phyloP scores from a whole-genome alignment of 1,140 invertebrate genomes.

The Meloidogyne chitwoodi region DNA sequence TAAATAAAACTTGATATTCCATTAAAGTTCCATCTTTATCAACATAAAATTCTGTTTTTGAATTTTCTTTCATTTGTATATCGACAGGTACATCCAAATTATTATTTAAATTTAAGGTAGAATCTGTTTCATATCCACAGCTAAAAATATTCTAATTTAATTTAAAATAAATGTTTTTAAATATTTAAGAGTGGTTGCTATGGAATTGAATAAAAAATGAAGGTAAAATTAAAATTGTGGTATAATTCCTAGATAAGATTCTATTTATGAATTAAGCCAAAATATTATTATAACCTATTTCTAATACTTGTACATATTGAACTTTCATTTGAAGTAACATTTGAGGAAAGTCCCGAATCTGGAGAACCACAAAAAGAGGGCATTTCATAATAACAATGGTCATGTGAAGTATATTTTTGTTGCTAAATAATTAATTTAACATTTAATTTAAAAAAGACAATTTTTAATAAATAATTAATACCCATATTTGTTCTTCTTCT shows the following conservation, averaged over 20 bases:
- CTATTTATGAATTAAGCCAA: not conserved
- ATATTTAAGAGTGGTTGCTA: too few species aligned
- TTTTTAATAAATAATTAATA: not conserved
- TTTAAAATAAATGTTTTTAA: too few species aligned
- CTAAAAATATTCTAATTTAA: not conserved
- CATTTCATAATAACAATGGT: constrained; percentile 24
- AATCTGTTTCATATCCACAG: constrained; percentile 12
- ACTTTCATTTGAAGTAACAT: not conserved
- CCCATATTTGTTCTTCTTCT: constrained; percentile 15
- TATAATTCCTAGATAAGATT: too few species aligned
- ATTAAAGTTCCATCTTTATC: not conserved
- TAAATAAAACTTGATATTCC: constrained; percentile 10
- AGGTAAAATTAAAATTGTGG: too few species aligned
- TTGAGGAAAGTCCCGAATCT: constrained; percentile 24
- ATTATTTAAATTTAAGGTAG: not conserved
- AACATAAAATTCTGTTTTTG: not conserved
- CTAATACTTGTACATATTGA: not conserved
- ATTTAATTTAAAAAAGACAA: not conserved
- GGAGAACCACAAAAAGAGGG: constrained; percentile 11
- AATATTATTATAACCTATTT: not conserved
- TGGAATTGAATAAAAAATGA: too few species aligned
- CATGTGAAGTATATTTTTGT: not conserved
- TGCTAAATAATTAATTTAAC: constrained; percentile 9
- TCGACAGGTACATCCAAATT: not conserved
- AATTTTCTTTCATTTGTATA: not conserved